Percentiles rank a stretch among this genome's conserved stretches.
Conservation (phyloP, 2,797 vertebrate genomes). For the Acanthiza pusilla region DNA sequence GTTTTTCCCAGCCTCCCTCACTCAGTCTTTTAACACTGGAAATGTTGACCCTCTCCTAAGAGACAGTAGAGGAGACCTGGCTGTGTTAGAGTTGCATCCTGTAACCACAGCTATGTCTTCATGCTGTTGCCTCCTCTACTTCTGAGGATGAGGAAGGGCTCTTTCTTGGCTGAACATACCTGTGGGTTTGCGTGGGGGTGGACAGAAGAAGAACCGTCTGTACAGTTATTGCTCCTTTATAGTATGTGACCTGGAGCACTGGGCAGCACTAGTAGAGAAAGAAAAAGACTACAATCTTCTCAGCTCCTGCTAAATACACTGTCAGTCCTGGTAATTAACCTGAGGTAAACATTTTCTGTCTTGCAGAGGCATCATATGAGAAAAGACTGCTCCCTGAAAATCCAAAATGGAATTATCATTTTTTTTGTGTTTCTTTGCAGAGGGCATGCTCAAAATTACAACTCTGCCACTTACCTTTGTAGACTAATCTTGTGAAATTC, state of each 20-base stretch:
- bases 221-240: fast-evolving
- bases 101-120: neutral
- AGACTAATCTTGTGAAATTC: neutral
- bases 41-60: neutral
- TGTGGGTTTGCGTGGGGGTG: neutral
- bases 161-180: neutral
- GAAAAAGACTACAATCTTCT: neutral
- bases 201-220: neutral
- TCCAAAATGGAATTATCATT: neutral
- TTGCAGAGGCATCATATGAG: neutral
- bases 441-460: neutral
- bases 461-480: neutral
- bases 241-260: neutral
- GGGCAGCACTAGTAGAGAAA: fast-evolving
- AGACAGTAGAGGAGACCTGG: neutral
- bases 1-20: neutral
- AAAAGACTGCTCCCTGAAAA: neutral
- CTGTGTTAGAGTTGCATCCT: fast-evolving
- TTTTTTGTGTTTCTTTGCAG: neutral
- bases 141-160: neutral
- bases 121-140: neutral
- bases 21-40: neutral
- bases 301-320: neutral
- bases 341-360: neutral
- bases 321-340: neutral